phyloP scores from a whole-genome alignment of 2,888 invertebrate species.

The Coleophora deauratella region DNA sequence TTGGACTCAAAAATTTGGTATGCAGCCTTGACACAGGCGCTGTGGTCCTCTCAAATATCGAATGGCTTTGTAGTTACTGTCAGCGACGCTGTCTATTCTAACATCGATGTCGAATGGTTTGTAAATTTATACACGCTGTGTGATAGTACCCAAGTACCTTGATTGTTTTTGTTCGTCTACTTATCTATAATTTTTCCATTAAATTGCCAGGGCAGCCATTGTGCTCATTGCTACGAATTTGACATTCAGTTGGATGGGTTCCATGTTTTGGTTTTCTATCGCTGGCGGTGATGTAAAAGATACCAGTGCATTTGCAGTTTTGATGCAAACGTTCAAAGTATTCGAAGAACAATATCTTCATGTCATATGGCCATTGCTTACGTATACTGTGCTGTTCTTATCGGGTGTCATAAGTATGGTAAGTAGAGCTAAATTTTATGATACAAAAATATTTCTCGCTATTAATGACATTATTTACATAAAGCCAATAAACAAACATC shows the following conservation, averaged over 20 bases:
- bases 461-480: no score
- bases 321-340: conserved; percentile 36
- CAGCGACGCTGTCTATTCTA: conserved; percentile 46
- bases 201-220: conserved; percentile 40
- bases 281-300: conserved; percentile 26
- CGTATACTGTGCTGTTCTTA: conserved; percentile 34
- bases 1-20: conserved; percentile 45
- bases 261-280: conserved; percentile 48
- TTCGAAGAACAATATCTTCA: conserved; percentile 24
- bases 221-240: conserved; percentile 34
- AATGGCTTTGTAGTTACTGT: conserved; percentile 51
- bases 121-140: conserved; percentile 6
- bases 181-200: conserved; percentile 3
- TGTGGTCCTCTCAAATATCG: conserved; percentile 46
- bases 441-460: conserved; percentile 21
- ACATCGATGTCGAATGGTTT: conserved; percentile 51
- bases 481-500: no score
- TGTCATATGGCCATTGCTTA: conserved; percentile 37
- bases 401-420: conserved; percentile 55
- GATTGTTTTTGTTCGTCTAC: no score
- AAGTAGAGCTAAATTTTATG: neutral
- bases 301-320: conserved; percentile 33
- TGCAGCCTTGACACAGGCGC: conserved; percentile 41
- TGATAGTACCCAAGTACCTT: conserved; percentile 2
- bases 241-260: conserved; percentile 36